Evolutionary conservation across 2,113 vertebrate species (phyloP).

Genomic region (Lates calcarifer): DNA sequence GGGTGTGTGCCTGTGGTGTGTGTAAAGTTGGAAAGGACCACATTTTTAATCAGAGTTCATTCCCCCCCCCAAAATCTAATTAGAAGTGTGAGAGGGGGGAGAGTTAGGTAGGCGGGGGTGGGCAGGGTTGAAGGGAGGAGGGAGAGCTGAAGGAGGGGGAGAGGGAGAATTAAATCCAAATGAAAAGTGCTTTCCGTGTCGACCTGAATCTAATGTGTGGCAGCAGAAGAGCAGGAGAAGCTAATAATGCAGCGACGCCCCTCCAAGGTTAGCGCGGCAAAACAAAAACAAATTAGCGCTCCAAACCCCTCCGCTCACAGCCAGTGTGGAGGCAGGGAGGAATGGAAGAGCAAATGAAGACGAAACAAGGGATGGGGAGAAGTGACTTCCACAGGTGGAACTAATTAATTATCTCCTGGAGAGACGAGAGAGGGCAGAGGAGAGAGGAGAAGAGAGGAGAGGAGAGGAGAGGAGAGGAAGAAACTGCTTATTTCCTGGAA

Average conservation of each 20-base stretch:
- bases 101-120: no score
- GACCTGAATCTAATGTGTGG: constrained; percentile 68
- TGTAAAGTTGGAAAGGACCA: constrained; percentile 61
- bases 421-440: constrained; percentile 19
- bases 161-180: constrained; percentile 78
- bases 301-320: constrained; percentile 11
- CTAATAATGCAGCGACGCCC: constrained; percentile 68
- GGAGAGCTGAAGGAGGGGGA: constrained; percentile 34
- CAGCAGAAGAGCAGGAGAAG: constrained; percentile 65
- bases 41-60: constrained; percentile 85
- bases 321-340: constrained; percentile 4
- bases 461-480: background rate
- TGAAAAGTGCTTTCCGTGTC: constrained; percentile 79
- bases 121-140: constrained; percentile 27
- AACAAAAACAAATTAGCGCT: constrained; percentile 80
- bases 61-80: constrained; percentile 81
- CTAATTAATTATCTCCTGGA: constrained; percentile 64
- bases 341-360: constrained; percentile 42
- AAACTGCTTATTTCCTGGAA: no score
- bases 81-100: constrained; percentile 73
- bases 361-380: constrained; percentile 29
- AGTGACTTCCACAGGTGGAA: constrained; percentile 72
- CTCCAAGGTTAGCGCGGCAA: constrained; percentile 74
- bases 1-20: constrained; percentile 41
- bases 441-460: background rate